Evolutionary conservation across 2,888 invertebrate genomes (phyloP), one percentile per base, ranked within the genome.

Genomic region (Ophion slaviceki): DNA sequence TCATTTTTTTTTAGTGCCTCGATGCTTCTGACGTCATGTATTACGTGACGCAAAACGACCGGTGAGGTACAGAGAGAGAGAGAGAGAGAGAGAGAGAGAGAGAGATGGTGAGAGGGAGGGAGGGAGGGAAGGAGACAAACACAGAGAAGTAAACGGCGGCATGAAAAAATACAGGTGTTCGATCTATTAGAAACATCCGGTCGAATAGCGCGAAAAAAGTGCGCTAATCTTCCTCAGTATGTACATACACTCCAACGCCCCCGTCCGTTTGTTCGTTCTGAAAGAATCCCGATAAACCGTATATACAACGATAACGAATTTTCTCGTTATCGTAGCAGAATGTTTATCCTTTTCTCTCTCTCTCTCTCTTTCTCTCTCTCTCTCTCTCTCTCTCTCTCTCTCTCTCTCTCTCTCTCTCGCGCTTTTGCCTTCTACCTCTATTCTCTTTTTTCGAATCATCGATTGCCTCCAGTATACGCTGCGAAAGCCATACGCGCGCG

Each of bases 141-240:
- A 59, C 20, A 62, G 67, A 70, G n/a, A 24, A n/a, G 40, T 40
- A 71, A 24, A 61, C 17, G 36, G 2, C 11, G 4, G 3, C 14
- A 45, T 40, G 67, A 62, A 77, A 53, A 81, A 57, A 81, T 68
- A 78, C 78, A 85, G 82, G 75, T 85, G 82, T 79, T 75, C 53
- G 28, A 82, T 85, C 79, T 82, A 72, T 71, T 77, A 76, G 76
- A 45, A 70, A 66, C 82, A 76, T 82, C 79, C 71, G 79, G 79
- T 70, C 68, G 72, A 45, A 78, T 75, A 67, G 68, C 66, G 61
- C 45, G 59, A 47, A 70, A 78, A 53, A 78, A 24, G 68, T 47
- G 61, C 70, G 68, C 77, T 68, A 78, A 77, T 78, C 62, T 77
- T 14, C 59, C 59, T 68, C 28, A 47, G 17, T 62, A 28, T 75